These are phyloP conservation scores for Tapirus terrestris DNA, from an alignment of 2,113 vertebrate species.

Conservation along the genomic window DNA sequence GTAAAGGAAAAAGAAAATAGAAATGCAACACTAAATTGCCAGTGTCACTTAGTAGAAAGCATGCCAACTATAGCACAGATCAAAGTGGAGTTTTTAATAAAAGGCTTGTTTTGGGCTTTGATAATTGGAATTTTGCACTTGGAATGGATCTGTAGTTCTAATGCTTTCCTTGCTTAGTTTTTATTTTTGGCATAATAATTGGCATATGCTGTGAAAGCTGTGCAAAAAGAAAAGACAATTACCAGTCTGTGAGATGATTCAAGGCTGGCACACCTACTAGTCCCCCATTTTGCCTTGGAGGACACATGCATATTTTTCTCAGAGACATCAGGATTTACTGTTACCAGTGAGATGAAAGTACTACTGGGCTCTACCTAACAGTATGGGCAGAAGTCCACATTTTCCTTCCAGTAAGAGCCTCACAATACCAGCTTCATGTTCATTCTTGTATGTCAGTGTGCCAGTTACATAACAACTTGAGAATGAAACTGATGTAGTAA, in stretches of 20 bases:
- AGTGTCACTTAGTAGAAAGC: conserved; percentile 58
- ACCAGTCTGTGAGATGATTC: neutral
- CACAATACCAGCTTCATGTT: neutral
- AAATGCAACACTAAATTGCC: conserved; percentile 33
- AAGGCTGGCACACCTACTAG: neutral
- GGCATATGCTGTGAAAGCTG: conserved; percentile 52
- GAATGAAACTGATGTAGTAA: neutral
- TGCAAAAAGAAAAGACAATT: conserved; percentile 54
- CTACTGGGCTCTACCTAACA: neutral
- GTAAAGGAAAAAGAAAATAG: conserved; percentile 16
- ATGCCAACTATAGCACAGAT: conserved; percentile 62
- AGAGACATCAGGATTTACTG: neutral
- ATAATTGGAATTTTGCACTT: conserved; percentile 74
- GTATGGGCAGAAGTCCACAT: neutral
- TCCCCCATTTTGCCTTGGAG: neutral
- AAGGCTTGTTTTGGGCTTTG: conserved; percentile 65
- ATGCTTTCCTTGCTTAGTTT: conserved; percentile 70
- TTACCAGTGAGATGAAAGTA: neutral
- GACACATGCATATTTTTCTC: neutral
- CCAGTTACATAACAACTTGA: neutral
- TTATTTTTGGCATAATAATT: conserved; percentile 69
- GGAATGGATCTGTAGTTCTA: conserved; percentile 52
- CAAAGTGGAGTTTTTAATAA: conserved; percentile 68
- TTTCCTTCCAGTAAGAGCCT: neutral
- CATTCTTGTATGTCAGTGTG: neutral